Percentiles rank a stretch among this genome's conserved stretches.
Conservation (phyloP, 2,113 vertebrate genomes). For the Oryzias celebensis region DNA sequence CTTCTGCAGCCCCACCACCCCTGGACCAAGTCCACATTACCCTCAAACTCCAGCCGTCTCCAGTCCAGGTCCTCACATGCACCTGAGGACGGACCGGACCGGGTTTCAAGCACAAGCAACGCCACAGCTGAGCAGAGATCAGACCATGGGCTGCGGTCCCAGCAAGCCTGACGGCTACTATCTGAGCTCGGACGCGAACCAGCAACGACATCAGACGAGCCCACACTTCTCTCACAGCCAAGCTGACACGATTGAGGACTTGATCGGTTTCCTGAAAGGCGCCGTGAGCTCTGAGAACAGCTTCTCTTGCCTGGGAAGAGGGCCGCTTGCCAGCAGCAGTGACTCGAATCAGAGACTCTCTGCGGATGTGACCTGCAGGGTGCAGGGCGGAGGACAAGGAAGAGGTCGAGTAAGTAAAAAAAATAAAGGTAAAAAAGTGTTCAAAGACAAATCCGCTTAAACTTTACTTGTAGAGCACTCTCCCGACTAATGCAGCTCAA, state of each 20-base stretch:
- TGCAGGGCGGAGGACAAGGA: slow-evolving; percentile 2
- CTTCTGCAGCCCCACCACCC: slow-evolving; percentile 50
- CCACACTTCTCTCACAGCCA: neutral
- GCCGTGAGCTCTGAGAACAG: neutral
- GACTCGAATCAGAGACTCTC: neutral
- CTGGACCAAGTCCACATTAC: slow-evolving; percentile 54
- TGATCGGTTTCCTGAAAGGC: neutral
- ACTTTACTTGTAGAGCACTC: no score
- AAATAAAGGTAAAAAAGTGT: neutral
- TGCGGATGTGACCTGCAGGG: slow-evolving; percentile 5
- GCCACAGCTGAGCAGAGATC: slow-evolving; percentile 1
- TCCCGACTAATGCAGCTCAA: no score
- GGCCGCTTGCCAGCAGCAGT: neutral
- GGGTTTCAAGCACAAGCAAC: slow-evolving; percentile 3
- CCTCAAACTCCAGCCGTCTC: slow-evolving; percentile 36
- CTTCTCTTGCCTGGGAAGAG: slow-evolving; percentile 5
- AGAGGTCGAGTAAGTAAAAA: neutral
- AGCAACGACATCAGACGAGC: slow-evolving; percentile 12
- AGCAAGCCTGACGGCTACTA: neutral
- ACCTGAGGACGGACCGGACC: neutral
- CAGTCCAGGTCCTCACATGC: slow-evolving; percentile 27
- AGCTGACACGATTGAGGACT: slow-evolving; percentile 9
- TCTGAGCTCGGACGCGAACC: slow-evolving; percentile 2
- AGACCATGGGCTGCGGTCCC: neutral
- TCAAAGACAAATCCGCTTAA: no score